phyloP scores from a whole-genome alignment of 2,113 vertebrate species.

The Thamnaconus septentrionalis region DNA sequence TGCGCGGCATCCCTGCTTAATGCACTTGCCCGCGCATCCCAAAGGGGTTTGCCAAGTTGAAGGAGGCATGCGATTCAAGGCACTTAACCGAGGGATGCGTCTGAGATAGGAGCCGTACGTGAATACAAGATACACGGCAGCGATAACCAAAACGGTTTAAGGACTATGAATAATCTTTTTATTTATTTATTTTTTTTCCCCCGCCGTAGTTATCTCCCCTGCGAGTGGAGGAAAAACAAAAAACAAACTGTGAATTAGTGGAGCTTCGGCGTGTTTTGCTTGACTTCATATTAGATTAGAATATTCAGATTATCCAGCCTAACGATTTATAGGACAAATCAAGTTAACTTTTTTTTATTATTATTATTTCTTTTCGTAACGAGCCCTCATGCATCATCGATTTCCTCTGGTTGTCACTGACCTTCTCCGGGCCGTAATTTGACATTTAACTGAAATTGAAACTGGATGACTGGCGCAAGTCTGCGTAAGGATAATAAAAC shows the following conservation, averaged over 20 bases:
- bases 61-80: conserved; percentile 69
- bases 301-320: conserved; percentile 13
- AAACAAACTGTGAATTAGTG: conserved; percentile 42
- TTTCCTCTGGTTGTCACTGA: conserved; percentile 60
- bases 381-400: conserved; percentile 38
- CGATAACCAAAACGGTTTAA: conserved; percentile 60
- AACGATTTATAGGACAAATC: conserved; percentile 12
- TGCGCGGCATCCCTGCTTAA: conserved; percentile 58
- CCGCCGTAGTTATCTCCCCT: conserved; percentile 47
- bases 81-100: conserved; percentile 57
- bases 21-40: conserved; percentile 66
- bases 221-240: conserved; percentile 37
- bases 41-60: conserved; percentile 69
- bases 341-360: conserved; percentile 2
- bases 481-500: conserved; percentile 52
- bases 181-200: too few species aligned
- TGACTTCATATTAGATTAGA: conserved; percentile 22
- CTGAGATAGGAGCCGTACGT: conserved; percentile 68
- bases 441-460: conserved; percentile 70
- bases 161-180: conserved; percentile 62
- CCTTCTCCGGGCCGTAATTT: conserved; percentile 56
- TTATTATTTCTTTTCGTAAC: conserved; percentile 43
- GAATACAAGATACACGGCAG: conserved; percentile 66
- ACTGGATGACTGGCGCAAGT: conserved; percentile 55
- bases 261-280: conserved; percentile 1